These are phyloP conservation scores for Xiphydria camelus DNA, from an alignment of 2,888 invertebrate genomes.

Conservation along the genomic window DNA sequence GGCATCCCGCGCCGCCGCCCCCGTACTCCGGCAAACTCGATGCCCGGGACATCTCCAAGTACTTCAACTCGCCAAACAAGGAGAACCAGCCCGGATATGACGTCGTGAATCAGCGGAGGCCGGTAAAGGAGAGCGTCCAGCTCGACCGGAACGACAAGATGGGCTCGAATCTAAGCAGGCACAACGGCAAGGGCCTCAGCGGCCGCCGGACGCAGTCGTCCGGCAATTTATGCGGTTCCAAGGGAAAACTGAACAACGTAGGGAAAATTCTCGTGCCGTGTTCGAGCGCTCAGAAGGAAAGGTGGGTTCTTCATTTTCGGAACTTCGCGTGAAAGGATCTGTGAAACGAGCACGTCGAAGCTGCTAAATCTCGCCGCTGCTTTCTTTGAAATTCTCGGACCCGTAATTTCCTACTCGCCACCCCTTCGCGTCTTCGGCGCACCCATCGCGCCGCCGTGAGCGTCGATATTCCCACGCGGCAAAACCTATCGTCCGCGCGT, in stretches of 20 bases:
- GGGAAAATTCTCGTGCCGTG: conserved; percentile 54
- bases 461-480: too few species aligned
- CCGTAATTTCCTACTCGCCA: too few species aligned
- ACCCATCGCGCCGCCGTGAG: too few species aligned
- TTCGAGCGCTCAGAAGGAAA: conserved; percentile 46
- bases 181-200: conserved; percentile 71
- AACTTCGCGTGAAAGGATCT: too few species aligned
- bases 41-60: conserved; percentile 44
- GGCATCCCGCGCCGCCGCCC: conserved; percentile 32
- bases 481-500: too few species aligned
- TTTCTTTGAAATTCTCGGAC: not conserved
- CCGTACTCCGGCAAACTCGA: conserved; percentile 39
- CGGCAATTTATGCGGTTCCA: conserved; percentile 72
- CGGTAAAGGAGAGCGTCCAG: conserved; percentile 8
- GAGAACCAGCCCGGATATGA: conserved; percentile 46
- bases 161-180: conserved; percentile 80
- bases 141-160: conserved; percentile 56
- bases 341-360: too few species aligned
- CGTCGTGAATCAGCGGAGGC: conserved; percentile 26
- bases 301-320: too few species aligned
- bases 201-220: conserved; percentile 75
- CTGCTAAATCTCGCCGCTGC: too few species aligned
- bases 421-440: not conserved
- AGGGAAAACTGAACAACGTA: conserved; percentile 49
- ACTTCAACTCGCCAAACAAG: conserved; percentile 47